Percentiles rank a stretch among this genome's conserved stretches.
These are phyloP conservation scores for Morpho helenor DNA, from an alignment of 2,888 invertebrate genomes.

Conservation along the genomic window DNA sequence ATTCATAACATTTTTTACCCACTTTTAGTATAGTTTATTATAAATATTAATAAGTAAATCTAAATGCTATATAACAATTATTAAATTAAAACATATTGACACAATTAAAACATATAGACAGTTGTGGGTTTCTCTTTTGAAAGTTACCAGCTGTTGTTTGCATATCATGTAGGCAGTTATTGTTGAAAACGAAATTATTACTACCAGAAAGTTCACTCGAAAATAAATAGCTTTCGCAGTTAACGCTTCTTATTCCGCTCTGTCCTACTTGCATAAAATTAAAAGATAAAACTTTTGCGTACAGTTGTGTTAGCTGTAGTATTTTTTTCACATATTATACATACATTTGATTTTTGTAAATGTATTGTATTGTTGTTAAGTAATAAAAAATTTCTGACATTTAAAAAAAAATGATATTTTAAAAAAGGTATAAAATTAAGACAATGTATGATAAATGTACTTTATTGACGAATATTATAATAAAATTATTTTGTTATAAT, in stretches of 20 bases:
- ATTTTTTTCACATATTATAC: not conserved
- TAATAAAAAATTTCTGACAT: too few relatives aligned
- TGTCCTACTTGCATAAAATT: constrained; percentile 9
- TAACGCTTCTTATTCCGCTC: constrained; percentile 11
- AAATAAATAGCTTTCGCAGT: constrained; percentile 3
- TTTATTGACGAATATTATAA: too few relatives aligned
- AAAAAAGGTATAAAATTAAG: too few relatives aligned
- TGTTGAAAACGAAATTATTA: constrained; percentile 3
- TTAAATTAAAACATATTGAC: not conserved
- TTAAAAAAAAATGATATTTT: too few relatives aligned
- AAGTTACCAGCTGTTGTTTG: constrained; percentile 26
- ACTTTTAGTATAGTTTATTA: too few relatives aligned
- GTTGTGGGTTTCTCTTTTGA: constrained; percentile 29
- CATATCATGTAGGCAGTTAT: constrained; percentile 6
- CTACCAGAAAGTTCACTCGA: constrained; percentile 2
- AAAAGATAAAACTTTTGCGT: constrained; percentile 7
- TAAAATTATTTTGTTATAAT: too few relatives aligned
- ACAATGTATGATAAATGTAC: too few relatives aligned
- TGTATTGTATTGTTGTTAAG: too few relatives aligned
- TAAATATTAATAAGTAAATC: too few relatives aligned
- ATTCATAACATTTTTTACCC: too few relatives aligned
- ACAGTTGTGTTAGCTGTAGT: not conserved
- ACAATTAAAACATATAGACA: not conserved
- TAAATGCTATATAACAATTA: too few relatives aligned
- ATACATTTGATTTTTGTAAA: too few relatives aligned